A percentile compares a stretch with the other conserved stretches of the same genome.
Evolutionary conservation across 2,113 vertebrate genomes (phyloP).

Genomic region (Oncorhynchus masou): DNA sequence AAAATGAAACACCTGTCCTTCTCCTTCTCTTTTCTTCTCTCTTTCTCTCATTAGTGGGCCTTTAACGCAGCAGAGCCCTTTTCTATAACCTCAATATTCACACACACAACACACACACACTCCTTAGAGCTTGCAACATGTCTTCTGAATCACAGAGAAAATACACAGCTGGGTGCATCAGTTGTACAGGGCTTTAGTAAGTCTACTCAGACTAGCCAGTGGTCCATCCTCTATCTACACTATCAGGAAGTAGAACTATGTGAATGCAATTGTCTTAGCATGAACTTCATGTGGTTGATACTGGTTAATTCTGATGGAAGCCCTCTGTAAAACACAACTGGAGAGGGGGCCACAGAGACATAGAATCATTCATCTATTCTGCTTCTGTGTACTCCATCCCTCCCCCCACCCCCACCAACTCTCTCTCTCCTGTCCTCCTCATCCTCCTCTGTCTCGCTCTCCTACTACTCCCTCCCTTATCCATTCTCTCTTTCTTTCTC

Average conservation of each 20-base stretch:
- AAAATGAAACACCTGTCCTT: conserved; percentile 27
- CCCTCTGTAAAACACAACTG: too few species aligned
- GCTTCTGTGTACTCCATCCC: conserved; percentile 21
- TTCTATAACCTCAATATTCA: not conserved
- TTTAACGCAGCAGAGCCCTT: not conserved
- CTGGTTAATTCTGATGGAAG: not conserved
- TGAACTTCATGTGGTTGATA: not conserved
- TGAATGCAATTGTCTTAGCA: not conserved
- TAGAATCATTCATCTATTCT: too few species aligned
- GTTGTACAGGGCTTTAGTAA: conserved; percentile 31
- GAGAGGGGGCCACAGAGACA: too few species aligned
- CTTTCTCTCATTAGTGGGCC: not conserved
- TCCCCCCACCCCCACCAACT: not conserved
- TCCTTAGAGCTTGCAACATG: not conserved
- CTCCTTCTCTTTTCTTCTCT: not conserved
- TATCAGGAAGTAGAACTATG: not conserved
- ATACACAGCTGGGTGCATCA: conserved; percentile 19
- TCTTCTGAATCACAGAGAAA: not conserved
- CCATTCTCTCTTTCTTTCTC: not conserved
- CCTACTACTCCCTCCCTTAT: conserved; percentile 12
- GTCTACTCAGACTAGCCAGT: conserved; percentile 17
- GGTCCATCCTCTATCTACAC: not conserved
- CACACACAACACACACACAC: not conserved
- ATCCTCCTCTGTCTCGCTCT: conserved; percentile 6
- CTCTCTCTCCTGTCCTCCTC: not conserved